Evolutionary conservation across 2,888 invertebrate species (phyloP), one percentile per base, ranked within the genome.

Genomic region (Doris montereyensis): DNA sequence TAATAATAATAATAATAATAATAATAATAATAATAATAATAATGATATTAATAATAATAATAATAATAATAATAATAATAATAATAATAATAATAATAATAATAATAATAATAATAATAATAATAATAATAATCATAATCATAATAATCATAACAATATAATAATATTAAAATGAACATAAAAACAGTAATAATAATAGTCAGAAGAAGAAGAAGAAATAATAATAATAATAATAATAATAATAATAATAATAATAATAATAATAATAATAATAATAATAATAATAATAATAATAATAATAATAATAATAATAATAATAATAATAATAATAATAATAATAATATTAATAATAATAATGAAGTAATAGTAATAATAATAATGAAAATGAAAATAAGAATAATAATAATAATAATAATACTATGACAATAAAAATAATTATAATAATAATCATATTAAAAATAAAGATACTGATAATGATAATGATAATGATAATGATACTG

Each of bases 21-120:
- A 62, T 5, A 62, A 62, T 5, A 62, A 62, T 5, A 62, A 62
- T 5, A 21, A 62, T 5, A 62, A 62, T 5, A 62, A 62, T 13
- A 62, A 62, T 5, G 21, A 62, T 5, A 62, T 5, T 5, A 62
- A 62, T 5, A 62, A 17, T 13, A 62, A 62, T 5, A 62, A 62
- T 5, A 62, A 62, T 5, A 62, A 62, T 5, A 62, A 62, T 5
- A 62, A n/a, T n/a, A 62, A 62, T n/a, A 62, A 62, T n/a, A 62
- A 62, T n/a, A 62, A 62, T n/a, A 62, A 62, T n/a, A 62, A 62
- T 62, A 62, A 62, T 62, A 5, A 62, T 62, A 62, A 5, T 62
- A 62, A 62, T 62, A 13, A 62, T 62, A 62, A 62, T 62, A 62
- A 52, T 52, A 52, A 52, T n/a, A n/a, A n/a, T n/a, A n/a, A n/a